Percentiles rank a stretch among this genome's conserved stretches.
Evolutionary conservation across 2,888 invertebrate species (phyloP).

Genomic region (Calephelis perditalis): DNA sequence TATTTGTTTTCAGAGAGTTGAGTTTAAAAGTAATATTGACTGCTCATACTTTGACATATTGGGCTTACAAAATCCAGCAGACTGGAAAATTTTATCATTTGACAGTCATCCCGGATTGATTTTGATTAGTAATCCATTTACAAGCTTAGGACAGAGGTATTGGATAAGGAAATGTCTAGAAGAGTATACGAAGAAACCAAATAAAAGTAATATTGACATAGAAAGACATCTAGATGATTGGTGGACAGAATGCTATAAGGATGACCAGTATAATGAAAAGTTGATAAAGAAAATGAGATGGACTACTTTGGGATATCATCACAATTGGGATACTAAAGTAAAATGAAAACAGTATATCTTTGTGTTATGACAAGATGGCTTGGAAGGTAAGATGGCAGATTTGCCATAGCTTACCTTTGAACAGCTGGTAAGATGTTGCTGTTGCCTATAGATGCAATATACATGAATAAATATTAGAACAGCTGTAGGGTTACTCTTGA

Average conservation of each 20-base stretch:
- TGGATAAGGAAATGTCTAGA: constrained; percentile 89
- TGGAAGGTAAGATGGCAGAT: not conserved
- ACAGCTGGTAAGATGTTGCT: too few species aligned
- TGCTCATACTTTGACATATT: constrained; percentile 43
- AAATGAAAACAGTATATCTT: constrained; percentile 40
- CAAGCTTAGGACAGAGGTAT: constrained; percentile 84
- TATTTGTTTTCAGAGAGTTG: not conserved
- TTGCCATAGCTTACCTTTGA: too few species aligned
- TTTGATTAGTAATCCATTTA: constrained; percentile 91
- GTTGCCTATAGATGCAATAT: too few species aligned
- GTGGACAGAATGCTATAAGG: constrained; percentile 81
- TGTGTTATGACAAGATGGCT: constrained; percentile 16
- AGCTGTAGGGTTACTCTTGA: too few species aligned
- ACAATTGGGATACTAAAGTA: constrained; percentile 98
- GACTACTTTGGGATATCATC: constrained; percentile 98
- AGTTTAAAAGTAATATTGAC: constrained; percentile 20
- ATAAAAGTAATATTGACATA: constrained; percentile 82
- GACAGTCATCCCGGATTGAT: constrained; percentile 84
- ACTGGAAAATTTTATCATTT: constrained; percentile 83
- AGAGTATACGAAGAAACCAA: constrained; percentile 86
- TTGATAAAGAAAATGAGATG: constrained; percentile 84
- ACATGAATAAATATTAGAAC: too few species aligned
- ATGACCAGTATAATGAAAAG: constrained; percentile 50
- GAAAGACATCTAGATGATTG: constrained; percentile 67
- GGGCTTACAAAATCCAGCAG: constrained; percentile 43